phyloP scores from a whole-genome alignment of 2,113 vertebrate genomes.

The Cromileptes altivelis region DNA sequence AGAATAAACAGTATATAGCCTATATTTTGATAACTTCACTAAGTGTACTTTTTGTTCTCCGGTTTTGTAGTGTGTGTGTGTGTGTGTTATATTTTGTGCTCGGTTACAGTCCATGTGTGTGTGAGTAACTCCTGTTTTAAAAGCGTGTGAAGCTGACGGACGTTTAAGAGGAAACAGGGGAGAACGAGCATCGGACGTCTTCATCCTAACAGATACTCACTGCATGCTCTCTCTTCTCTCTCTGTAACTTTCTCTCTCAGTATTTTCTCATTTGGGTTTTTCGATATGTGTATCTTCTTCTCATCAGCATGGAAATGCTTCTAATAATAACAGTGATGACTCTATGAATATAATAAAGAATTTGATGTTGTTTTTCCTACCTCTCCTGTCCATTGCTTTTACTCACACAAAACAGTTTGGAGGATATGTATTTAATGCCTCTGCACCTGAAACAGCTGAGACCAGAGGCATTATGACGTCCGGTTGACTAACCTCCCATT shows the following conservation, averaged over 20 bases:
- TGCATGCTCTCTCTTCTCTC: conserved; percentile 79
- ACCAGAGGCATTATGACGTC: too few relatives aligned
- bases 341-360: conserved; percentile 83
- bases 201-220: conserved; percentile 55
- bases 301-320: conserved; percentile 82
- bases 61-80: conserved; percentile 70
- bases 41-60: conserved; percentile 77
- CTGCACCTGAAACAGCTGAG: too few relatives aligned
- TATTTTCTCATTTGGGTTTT: conserved; percentile 66
- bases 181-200: conserved; percentile 57
- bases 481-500: too few relatives aligned
- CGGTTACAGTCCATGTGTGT: conserved; percentile 45
- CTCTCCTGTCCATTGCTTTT: conserved; percentile 36
- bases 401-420: neutral
- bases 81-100: conserved; percentile 42
- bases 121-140: conserved; percentile 58
- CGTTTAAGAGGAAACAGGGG: conserved; percentile 45
- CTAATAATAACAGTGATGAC: conserved; percentile 69
- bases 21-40: conserved; percentile 85
- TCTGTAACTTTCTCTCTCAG: conserved; percentile 42
- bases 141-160: conserved; percentile 28
- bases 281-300: conserved; percentile 72
- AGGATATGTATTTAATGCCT: neutral
- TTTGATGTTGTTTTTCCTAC: conserved; percentile 82
- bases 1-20: conserved; percentile 65